These are phyloP conservation scores for Eudyptes chrysolophus DNA, from an alignment of 2,113 vertebrate genomes.

Conservation along the genomic window DNA sequence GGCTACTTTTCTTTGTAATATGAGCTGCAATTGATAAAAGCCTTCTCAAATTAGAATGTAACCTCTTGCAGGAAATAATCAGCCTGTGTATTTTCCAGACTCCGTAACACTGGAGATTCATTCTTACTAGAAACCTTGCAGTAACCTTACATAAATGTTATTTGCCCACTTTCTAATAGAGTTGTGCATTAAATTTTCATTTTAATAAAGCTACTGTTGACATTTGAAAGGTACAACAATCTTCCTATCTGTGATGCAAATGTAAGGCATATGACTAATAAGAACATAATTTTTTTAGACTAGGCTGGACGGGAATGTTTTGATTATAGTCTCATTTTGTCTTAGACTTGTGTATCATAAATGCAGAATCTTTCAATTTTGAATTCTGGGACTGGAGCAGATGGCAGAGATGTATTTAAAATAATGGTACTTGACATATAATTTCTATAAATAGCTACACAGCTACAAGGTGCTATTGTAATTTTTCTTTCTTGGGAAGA, in stretches of 20 bases:
- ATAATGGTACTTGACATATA: slow-evolving; percentile 8
- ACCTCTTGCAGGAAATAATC: neutral
- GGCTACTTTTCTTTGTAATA: neutral
- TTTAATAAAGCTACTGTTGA: neutral
- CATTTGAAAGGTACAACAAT: neutral
- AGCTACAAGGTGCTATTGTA: slow-evolving; percentile 4
- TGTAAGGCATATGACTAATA: neutral
- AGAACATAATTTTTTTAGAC: neutral
- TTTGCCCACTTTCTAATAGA: neutral
- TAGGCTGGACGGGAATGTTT: neutral
- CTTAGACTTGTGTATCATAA: neutral
- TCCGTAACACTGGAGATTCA: neutral
- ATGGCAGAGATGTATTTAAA: slow-evolving; percentile 50
- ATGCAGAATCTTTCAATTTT: neutral
- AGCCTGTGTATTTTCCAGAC: neutral
- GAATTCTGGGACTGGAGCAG: slow-evolving; percentile 23
- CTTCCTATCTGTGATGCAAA: neutral
- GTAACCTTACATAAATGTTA: neutral
- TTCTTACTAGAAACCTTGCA: neutral
- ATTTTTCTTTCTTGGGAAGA: neutral
- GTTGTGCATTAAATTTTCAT: neutral
- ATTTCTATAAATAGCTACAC: slow-evolving; percentile 15
- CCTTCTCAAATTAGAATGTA: neutral
- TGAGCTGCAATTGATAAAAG: neutral
- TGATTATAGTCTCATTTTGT: slow-evolving; percentile 3